phyloP scores from a whole-genome alignment of 2,113 vertebrate species.

The Laterallus jamaicensis region DNA sequence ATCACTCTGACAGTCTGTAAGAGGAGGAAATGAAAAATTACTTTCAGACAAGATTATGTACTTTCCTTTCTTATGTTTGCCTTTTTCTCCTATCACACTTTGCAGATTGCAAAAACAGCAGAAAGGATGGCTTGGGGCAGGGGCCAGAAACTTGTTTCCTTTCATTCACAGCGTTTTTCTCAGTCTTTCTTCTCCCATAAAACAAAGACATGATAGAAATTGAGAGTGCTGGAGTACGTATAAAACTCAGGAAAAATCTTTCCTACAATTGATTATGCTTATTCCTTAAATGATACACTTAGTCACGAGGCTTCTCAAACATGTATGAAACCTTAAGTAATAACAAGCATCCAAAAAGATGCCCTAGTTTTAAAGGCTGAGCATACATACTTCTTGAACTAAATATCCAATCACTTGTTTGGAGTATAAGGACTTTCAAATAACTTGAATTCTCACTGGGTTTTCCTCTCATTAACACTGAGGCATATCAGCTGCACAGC shows the following conservation, averaged over 20 bases:
- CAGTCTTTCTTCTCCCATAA: background rate
- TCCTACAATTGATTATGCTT: background rate
- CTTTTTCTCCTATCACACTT: background rate
- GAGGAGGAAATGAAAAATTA: background rate
- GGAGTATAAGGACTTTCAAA: background rate
- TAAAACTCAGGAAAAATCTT: background rate
- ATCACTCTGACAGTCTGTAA: background rate
- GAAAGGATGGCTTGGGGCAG: background rate
- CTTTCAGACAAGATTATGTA: background rate
- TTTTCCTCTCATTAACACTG: background rate
- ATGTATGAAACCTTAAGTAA: background rate
- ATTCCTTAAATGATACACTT: background rate
- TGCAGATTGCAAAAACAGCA: background rate
- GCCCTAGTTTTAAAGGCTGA: background rate
- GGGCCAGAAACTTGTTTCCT: background rate
- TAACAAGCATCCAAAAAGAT: background rate
- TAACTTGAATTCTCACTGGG: background rate
- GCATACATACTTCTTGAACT: background rate
- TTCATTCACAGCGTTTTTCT: background rate
- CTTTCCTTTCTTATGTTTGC: background rate
- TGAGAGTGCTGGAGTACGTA: background rate
- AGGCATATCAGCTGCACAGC: background rate
- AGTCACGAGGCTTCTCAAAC: constrained; percentile 12
- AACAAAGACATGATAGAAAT: background rate
- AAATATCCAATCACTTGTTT: constrained; percentile 12